phyloP scores from a whole-genome alignment of 2,113 vertebrate species.

The Butorides virescens region DNA sequence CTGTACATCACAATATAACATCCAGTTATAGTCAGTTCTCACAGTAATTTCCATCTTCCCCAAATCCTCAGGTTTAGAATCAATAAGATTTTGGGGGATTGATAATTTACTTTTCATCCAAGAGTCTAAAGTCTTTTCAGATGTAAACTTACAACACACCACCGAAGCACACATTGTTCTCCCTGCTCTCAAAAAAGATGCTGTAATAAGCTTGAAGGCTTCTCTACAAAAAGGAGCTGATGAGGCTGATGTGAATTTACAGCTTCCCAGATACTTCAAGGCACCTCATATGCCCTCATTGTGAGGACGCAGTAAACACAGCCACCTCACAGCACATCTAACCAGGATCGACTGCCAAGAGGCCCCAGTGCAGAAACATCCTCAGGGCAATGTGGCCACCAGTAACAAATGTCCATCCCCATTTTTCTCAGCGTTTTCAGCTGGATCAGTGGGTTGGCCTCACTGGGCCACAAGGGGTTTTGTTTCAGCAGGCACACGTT shows the following conservation, averaged over 20 bases:
- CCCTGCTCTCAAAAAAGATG: not conserved
- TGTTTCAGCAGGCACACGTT: accelerated
- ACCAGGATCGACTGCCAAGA: not conserved
- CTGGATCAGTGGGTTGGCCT: not conserved
- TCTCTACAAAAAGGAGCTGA: not conserved
- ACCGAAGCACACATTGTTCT: not conserved
- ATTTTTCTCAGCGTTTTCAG: not conserved
- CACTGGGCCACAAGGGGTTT: accelerated
- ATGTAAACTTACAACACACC: not conserved
- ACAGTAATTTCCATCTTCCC: not conserved
- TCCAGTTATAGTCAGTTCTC: not conserved
- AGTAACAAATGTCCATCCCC: not conserved
- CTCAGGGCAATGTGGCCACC: accelerated
- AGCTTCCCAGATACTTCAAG: not conserved
- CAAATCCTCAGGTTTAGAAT: not conserved
- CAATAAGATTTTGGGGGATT: not conserved
- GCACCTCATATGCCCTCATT: accelerated
- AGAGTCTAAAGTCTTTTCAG: not conserved
- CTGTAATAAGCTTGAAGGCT: not conserved
- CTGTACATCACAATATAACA: not conserved
- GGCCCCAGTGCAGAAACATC: not conserved
- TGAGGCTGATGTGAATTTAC: not conserved
- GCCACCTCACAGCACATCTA: accelerated
- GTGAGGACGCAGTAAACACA: accelerated
- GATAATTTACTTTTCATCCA: not conserved